phyloP scores from a whole-genome alignment of 2,888 invertebrate species.

The Phyllotreta cruciferae region DNA sequence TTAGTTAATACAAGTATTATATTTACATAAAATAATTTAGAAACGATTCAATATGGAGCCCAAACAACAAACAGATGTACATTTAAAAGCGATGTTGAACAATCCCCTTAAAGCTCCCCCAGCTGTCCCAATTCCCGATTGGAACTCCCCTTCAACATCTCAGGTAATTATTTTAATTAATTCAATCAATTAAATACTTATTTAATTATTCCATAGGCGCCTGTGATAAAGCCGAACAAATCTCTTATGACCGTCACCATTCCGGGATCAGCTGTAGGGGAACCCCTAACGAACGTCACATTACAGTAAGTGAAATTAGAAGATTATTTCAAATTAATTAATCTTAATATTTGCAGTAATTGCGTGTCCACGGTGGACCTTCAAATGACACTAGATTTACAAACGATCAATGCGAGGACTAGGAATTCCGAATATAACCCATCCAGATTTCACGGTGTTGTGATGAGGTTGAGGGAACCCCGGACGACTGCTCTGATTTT shows the following conservation, averaged over 20 bases:
- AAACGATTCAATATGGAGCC: slow-evolving; percentile 32
- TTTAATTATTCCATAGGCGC: slow-evolving; percentile 22
- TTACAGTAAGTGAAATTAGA: slow-evolving; percentile 52
- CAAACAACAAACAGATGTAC: slow-evolving; percentile 48
- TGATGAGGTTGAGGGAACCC: slow-evolving; percentile 83
- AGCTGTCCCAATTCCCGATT: slow-evolving; percentile 59
- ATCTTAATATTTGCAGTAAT: slow-evolving; percentile 59
- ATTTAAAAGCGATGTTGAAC: slow-evolving; percentile 58
- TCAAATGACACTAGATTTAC: slow-evolving; percentile 74
- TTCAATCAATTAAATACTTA: slow-evolving; percentile 7
- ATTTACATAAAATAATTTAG: slow-evolving; percentile 8
- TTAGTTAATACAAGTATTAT: not conserved
- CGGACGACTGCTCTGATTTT: slow-evolving; percentile 78
- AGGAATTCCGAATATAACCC: slow-evolving; percentile 87
- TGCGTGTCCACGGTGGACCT: slow-evolving; percentile 83
- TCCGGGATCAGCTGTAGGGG: slow-evolving; percentile 56
- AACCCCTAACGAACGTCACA: slow-evolving; percentile 65
- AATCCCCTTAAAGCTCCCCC: slow-evolving; percentile 57
- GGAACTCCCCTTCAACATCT: slow-evolving; percentile 47
- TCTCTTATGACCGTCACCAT: slow-evolving; percentile 52
- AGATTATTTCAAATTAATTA: not conserved
- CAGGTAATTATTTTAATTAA: slow-evolving; percentile 10
- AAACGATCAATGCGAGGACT: slow-evolving; percentile 78
- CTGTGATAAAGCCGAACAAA: slow-evolving; percentile 37
- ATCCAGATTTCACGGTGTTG: slow-evolving; percentile 79